A percentile compares a stretch with the other conserved stretches of the same genome.
These are phyloP conservation scores for Nymphalis c-album DNA, from an alignment of 2,888 invertebrate genomes.

Conservation along the genomic window DNA sequence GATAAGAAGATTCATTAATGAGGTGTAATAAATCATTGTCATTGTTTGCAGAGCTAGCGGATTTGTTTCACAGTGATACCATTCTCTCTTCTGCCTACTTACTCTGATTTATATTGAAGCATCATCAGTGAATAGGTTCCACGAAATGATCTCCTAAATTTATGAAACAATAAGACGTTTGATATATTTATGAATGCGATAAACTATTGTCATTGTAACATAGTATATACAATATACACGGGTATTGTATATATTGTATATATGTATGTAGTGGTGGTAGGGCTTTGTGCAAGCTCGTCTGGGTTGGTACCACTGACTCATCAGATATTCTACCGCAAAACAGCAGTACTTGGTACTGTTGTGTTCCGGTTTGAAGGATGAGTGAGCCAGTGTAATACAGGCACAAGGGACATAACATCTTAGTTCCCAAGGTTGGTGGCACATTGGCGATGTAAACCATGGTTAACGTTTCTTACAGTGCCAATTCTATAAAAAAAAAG, in stretches of 20 bases:
- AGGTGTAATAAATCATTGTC: slow-evolving; percentile 11
- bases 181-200: slow-evolving; percentile 37
- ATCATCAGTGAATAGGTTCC: slow-evolving; percentile 35
- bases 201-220: background rate
- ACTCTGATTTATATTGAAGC: slow-evolving; percentile 34
- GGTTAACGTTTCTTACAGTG: no score
- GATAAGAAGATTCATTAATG: slow-evolving; percentile 4
- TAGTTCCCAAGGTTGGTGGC: no score
- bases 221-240: background rate
- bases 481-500: no score
- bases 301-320: no score
- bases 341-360: no score
- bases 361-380: no score
- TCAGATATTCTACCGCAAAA: no score
- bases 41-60: slow-evolving; percentile 2
- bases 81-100: slow-evolving; percentile 21
- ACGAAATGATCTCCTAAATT: slow-evolving; percentile 40
- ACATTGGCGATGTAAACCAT: no score
- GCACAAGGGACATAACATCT: no score
- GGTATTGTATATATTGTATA: background rate
- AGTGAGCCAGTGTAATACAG: no score
- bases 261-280: no score
- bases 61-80: slow-evolving; percentile 17
- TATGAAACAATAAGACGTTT: slow-evolving; percentile 41
- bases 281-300: no score